Conservation (phyloP, 2,113 vertebrate species). For the Acinonyx jubatus region DNA sequence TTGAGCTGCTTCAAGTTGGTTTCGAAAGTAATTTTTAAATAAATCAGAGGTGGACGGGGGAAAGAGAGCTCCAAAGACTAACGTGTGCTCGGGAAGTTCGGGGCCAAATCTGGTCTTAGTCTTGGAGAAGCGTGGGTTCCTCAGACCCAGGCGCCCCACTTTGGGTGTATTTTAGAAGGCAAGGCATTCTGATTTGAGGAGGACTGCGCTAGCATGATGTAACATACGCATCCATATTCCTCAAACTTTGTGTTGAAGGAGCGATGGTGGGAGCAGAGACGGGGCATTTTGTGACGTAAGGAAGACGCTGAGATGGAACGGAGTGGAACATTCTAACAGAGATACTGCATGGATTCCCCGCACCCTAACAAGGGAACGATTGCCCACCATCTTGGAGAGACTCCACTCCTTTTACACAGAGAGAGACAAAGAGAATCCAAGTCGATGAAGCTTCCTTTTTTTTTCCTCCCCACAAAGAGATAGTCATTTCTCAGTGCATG, state of each 20-base stretch:
- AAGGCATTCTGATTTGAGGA: background rate
- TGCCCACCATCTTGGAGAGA: background rate
- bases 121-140: background rate
- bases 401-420: slow-evolving; percentile 35
- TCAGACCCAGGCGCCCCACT: background rate
- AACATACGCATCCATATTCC: background rate
- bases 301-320: background rate
- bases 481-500: slow-evolving; percentile 76
- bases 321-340: background rate
- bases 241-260: background rate
- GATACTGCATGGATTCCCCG: fast-evolving
- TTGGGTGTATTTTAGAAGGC: background rate
- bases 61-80: slow-evolving; percentile 48
- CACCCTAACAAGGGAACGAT: background rate
- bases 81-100: background rate
- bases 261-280: background rate
- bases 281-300: no score
- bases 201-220: background rate
- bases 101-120: background rate
- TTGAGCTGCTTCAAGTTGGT: slow-evolving; percentile 83
- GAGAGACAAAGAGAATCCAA: slow-evolving; percentile 17
- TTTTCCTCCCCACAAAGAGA: slow-evolving; percentile 62
- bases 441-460: slow-evolving; percentile 46
- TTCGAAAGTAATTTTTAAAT: slow-evolving; percentile 86
- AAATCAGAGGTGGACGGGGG: slow-evolving; percentile 76